phyloP scores from a whole-genome alignment of 2,797 vertebrate species.

The Acanthis flammea region DNA sequence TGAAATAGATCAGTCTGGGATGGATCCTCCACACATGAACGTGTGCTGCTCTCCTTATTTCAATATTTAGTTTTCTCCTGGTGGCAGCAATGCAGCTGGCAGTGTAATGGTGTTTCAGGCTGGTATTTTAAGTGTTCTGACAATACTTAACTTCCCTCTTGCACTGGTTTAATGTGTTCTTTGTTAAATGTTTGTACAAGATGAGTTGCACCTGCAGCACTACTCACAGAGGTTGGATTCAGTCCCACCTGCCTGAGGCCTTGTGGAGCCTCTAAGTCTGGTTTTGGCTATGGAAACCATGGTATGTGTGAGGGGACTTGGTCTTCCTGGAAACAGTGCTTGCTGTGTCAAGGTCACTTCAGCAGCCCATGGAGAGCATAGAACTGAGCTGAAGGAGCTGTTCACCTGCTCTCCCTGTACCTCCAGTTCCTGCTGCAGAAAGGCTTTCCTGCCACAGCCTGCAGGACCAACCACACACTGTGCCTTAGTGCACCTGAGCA shows the following conservation, averaged over 20 bases:
- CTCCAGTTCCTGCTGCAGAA: accelerated
- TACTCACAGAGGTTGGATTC: accelerated
- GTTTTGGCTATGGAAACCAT: accelerated
- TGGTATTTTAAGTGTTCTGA: not conserved
- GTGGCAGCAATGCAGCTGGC: not conserved
- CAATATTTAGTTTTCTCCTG: not conserved
- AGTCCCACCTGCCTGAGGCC: not conserved
- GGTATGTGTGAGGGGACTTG: not conserved
- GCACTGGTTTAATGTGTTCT: not conserved
- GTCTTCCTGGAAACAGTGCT: not conserved
- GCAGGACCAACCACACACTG: accelerated
- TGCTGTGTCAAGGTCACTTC: not conserved
- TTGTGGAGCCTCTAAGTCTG: not conserved
- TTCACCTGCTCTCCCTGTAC: not conserved
- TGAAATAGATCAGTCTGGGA: not conserved
- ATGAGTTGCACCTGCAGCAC: not conserved
- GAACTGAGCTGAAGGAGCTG: accelerated
- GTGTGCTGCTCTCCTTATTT: not conserved
- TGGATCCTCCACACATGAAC: accelerated
- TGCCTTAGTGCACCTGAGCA: not conserved
- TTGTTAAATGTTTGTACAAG: not conserved
- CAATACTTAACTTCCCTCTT: not conserved
- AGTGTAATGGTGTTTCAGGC: not conserved
- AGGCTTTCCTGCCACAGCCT: not conserved
- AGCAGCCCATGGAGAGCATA: not conserved